Percentiles rank a stretch among this genome's conserved stretches.
phyloP scores from a whole-genome alignment of 1,140 invertebrate species.

The Mycetomoellerius zeteki region DNA sequence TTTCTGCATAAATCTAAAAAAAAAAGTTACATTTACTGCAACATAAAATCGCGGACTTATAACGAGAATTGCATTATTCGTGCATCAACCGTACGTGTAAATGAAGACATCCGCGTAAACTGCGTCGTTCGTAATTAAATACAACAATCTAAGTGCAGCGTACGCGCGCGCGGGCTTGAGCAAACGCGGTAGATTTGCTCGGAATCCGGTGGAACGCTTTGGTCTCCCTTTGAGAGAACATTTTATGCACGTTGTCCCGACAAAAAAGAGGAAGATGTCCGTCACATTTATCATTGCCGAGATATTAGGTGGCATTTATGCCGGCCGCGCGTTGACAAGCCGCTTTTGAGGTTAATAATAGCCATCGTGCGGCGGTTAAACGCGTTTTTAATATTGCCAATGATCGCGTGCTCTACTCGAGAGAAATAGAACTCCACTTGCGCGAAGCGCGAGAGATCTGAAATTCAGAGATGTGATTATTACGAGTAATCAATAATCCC shows the following conservation, averaged over 20 bases:
- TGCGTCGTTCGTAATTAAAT: conserved; percentile 53
- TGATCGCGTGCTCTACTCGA: background rate
- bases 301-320: conserved; percentile 63
- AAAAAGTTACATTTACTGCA: background rate
- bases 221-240: conserved; percentile 55
- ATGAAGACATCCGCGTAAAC: conserved; percentile 43
- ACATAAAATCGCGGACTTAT: background rate
- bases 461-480: conserved; percentile 24
- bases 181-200: conserved; percentile 45
- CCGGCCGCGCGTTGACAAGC: conserved; percentile 56
- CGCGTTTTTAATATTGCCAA: conserved; percentile 49
- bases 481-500: conserved; percentile 18
- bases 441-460: background rate
- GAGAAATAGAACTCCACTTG: background rate
- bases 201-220: conserved; percentile 52
- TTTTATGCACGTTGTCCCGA: conserved; percentile 36
- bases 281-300: conserved; percentile 64
- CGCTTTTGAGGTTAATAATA: conserved; percentile 62
- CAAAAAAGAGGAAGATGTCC: conserved; percentile 52
- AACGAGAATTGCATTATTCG: conserved; percentile 18
- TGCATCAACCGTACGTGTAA: conserved; percentile 12
- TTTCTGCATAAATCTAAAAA: background rate
- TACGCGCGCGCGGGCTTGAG: conserved; percentile 30
- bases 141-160: conserved; percentile 34
- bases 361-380: conserved; percentile 44